phyloP scores from a whole-genome alignment of 2,888 invertebrate species.

The Drosophila nigritarsus region DNA sequence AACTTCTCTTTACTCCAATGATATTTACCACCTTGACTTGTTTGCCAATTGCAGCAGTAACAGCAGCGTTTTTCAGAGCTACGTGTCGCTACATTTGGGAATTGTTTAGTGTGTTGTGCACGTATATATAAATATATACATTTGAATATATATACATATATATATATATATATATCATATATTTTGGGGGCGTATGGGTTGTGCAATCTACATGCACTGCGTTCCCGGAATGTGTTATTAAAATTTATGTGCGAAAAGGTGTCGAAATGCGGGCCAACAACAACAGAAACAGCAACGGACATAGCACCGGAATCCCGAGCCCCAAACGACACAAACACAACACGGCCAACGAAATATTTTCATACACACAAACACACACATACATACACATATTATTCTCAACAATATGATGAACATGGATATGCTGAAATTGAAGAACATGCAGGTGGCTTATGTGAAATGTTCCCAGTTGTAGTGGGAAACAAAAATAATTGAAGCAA shows the following conservation, averaged over 20 bases:
- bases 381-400: not conserved
- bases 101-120: conserved; percentile 66
- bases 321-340: conserved; percentile 30
- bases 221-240: conserved; percentile 73
- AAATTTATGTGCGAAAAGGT: conserved; percentile 75
- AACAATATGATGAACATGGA: conserved; percentile 18
- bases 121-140: conserved; percentile 38
- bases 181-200: conserved; percentile 47
- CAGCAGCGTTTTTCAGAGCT: conserved; percentile 49
- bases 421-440: conserved; percentile 8
- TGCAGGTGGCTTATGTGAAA: conserved; percentile 1
- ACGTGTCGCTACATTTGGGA: conserved; percentile 74
- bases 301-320: conserved; percentile 29
- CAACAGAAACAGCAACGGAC: conserved; percentile 43
- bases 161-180: conserved; percentile 26
- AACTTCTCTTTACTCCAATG: conserved; percentile 43
- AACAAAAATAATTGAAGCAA: not conserved
- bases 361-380: conserved; percentile 12
- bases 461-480: not conserved
- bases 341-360: conserved; percentile 43
- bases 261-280: conserved; percentile 62
- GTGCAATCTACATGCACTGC: conserved; percentile 64
- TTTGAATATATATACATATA: conserved; percentile 2
- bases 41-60: conserved; percentile 68
- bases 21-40: conserved; percentile 75